Percentiles rank a stretch among this genome's conserved stretches.
Evolutionary conservation across 1,140 invertebrate species (phyloP).

Genomic region (Holcopasites calliopsidis): DNA sequence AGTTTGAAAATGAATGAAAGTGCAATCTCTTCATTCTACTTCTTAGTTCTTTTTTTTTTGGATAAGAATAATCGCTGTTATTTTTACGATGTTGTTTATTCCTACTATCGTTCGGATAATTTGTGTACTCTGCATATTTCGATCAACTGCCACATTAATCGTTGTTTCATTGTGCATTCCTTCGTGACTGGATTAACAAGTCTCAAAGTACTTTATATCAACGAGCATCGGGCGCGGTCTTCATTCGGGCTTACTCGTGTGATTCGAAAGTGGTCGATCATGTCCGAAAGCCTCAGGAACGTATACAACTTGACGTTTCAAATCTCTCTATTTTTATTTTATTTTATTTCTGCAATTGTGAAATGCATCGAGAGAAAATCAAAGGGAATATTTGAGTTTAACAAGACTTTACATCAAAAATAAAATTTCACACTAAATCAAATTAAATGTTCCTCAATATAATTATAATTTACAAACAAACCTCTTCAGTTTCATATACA

Average conservation of each 20-base stretch:
- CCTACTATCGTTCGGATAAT: neutral
- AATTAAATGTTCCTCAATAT: neutral
- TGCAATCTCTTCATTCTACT: neutral
- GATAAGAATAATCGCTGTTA: neutral
- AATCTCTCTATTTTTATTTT: neutral
- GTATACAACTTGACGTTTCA: constrained; percentile 26
- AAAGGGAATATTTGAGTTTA: no score
- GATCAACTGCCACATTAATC: neutral
- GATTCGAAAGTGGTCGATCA: constrained; percentile 19
- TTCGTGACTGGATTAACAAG: constrained; percentile 2
- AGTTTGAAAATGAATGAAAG: no score
- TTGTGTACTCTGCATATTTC: neutral
- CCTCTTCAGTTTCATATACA: neutral
- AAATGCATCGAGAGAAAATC: no score
- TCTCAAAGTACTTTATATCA: constrained; percentile 10
- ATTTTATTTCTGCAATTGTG: neutral
- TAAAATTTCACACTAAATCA: neutral
- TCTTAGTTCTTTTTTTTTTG: no score
- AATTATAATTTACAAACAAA: neutral
- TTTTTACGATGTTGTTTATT: neutral
- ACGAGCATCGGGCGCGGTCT: constrained; percentile 48
- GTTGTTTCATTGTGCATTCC: neutral
- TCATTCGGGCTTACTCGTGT: constrained; percentile 19
- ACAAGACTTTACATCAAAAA: neutral
- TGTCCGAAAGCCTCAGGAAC: constrained; percentile 34